These are phyloP conservation scores for Erebia ligea DNA, from an alignment of 2,888 invertebrate species.

Conservation along the genomic window DNA sequence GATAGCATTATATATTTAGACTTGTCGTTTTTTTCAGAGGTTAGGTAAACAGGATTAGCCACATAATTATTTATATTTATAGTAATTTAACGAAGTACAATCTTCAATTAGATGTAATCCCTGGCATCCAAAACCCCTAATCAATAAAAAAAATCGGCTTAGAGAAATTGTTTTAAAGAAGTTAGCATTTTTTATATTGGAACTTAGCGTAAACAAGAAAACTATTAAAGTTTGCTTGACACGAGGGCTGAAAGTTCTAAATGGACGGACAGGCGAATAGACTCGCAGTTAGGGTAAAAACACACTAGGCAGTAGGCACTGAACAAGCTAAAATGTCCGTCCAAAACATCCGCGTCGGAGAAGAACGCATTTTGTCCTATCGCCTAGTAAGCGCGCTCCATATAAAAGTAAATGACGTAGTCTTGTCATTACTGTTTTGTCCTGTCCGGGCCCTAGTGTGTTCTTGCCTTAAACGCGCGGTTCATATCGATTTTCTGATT, in stretches of 20 bases:
- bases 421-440: too few species aligned
- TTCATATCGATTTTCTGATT: constrained; percentile 79
- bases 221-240: constrained; percentile 48
- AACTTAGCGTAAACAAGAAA: constrained; percentile 34
- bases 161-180: background rate
- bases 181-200: background rate
- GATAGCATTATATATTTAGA: too few species aligned
- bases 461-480: constrained; percentile 48
- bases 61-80: background rate
- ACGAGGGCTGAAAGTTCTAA: constrained; percentile 54
- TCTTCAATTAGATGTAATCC: background rate
- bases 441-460: too few species aligned
- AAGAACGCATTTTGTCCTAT: too few species aligned
- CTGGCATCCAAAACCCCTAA: background rate
- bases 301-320: too few species aligned
- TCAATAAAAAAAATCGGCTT: background rate
- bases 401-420: too few species aligned
- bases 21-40: too few species aligned
- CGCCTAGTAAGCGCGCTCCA: too few species aligned
- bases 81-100: background rate
- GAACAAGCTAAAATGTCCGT: too few species aligned
- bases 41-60: too few species aligned
- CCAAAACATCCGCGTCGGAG: too few species aligned
- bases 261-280: constrained; percentile 50
- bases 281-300: constrained; percentile 45